Conservation (phyloP, 2,113 vertebrate species). For the Zootoca vivipara region DNA sequence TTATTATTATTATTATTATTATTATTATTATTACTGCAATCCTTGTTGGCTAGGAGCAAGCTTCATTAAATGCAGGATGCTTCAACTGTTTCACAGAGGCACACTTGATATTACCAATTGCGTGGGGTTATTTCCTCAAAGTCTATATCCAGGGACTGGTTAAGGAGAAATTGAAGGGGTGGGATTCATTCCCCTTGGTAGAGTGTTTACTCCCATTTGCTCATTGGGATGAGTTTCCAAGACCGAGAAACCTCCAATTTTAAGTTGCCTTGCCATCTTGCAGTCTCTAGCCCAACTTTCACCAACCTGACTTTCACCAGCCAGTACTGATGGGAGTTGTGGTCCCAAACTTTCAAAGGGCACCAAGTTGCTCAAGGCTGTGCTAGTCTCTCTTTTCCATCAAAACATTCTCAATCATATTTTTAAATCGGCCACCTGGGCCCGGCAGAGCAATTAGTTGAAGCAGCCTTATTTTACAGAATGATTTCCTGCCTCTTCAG, state of each 20-base stretch:
- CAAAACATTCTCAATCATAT: slow-evolving; percentile 38
- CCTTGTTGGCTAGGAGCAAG: not conserved
- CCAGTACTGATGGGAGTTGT: too few species aligned
- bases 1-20: too few species aligned
- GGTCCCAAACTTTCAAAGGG: too few species aligned
- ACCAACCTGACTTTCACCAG: too few species aligned
- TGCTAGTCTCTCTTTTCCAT: slow-evolving; percentile 40
- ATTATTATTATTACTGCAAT: too few species aligned
- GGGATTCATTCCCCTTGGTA: slow-evolving; percentile 35
- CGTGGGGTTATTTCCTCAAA: slow-evolving; percentile 13
- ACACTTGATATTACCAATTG: slow-evolving; percentile 51
- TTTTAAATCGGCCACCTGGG: slow-evolving; percentile 40
- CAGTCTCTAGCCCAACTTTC: slow-evolving; percentile 41
- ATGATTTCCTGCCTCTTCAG: slow-evolving; percentile 46
- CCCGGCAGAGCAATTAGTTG: slow-evolving; percentile 50
- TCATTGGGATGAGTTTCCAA: slow-evolving; percentile 4
- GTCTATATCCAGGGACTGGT: not conserved
- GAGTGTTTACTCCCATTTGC: slow-evolving; percentile 22
- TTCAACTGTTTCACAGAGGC: slow-evolving; percentile 50
- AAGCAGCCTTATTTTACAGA: slow-evolving; percentile 40
- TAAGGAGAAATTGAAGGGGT: slow-evolving; percentile 21
- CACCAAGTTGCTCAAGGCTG: too few species aligned
- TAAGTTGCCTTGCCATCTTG: not conserved
- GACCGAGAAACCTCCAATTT: slow-evolving; percentile 2
- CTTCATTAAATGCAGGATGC: slow-evolving; percentile 35